A percentile compares a stretch with the other conserved stretches of the same genome.
phyloP scores from a whole-genome alignment of 2,113 vertebrate species.

The Pao palembangensis region DNA sequence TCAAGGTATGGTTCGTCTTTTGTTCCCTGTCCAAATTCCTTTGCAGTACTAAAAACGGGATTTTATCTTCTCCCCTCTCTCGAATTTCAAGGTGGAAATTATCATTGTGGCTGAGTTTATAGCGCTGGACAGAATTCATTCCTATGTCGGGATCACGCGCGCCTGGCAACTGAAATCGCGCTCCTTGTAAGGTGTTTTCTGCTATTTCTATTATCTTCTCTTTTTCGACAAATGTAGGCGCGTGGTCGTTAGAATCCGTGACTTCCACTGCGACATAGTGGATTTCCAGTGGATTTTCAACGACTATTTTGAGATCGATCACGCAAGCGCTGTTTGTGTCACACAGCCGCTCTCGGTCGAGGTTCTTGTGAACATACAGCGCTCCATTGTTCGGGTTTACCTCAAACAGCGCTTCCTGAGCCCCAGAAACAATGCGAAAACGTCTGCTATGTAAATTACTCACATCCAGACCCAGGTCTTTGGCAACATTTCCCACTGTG shows the following conservation, averaged over 20 bases:
- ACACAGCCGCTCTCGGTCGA: slow-evolving; percentile 67
- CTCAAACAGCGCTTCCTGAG: slow-evolving; percentile 47
- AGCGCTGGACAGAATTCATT: slow-evolving; percentile 67
- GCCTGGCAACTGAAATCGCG: slow-evolving; percentile 66
- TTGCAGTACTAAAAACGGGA: slow-evolving; percentile 58
- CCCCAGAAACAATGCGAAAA: slow-evolving; percentile 62
- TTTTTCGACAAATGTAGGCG: slow-evolving; percentile 61
- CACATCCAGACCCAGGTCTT: slow-evolving; percentile 67
- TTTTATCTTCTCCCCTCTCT: slow-evolving; percentile 58
- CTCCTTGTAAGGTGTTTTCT: slow-evolving; percentile 63
- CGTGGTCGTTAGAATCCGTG: slow-evolving; percentile 79
- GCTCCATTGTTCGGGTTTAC: slow-evolving; percentile 60
- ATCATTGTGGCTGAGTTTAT: slow-evolving; percentile 68
- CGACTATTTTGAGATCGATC: slow-evolving; percentile 65
- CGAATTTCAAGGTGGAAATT: slow-evolving; percentile 66
- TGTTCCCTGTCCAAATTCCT: slow-evolving; percentile 69
- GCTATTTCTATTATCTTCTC: slow-evolving; percentile 62
- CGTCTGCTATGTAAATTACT: slow-evolving; percentile 37
- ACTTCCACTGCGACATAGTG: slow-evolving; percentile 78
- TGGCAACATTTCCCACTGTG: slow-evolving; percentile 62
- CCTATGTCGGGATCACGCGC: slow-evolving; percentile 73
- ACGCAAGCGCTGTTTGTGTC: slow-evolving; percentile 50
- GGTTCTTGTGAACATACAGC: slow-evolving; percentile 56
- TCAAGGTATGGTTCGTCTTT: slow-evolving; percentile 24
- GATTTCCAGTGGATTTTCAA: slow-evolving; percentile 77